Conservation (phyloP, 2,888 invertebrate species). For the Stenolophus ochropezus region DNA sequence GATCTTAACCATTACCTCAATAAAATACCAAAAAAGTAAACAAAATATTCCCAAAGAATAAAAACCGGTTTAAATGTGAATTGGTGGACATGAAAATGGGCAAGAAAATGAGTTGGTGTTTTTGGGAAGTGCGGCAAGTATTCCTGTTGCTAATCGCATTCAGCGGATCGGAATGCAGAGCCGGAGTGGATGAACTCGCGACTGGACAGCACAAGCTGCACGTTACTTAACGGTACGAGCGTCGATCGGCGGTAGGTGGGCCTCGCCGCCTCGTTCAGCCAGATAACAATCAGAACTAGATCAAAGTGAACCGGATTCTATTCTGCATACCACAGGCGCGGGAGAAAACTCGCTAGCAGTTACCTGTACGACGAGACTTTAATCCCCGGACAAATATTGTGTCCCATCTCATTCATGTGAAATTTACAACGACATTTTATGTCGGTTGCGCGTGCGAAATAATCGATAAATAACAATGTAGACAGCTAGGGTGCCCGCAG, state of each 20-base stretch:
- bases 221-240: constrained; percentile 56
- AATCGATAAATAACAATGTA: constrained; percentile 41
- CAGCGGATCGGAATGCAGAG: constrained; percentile 51
- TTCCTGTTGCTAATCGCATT: constrained; percentile 33
- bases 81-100: no score
- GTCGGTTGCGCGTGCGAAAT: constrained; percentile 35
- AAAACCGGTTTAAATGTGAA: no score
- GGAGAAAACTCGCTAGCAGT: constrained; percentile 38
- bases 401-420: constrained; percentile 1
- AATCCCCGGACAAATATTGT: no score
- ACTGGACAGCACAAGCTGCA: constrained; percentile 29
- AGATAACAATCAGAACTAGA: constrained; percentile 60
- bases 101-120: no score
- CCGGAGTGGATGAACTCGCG: constrained; percentile 56
- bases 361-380: no score
- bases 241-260: constrained; percentile 54
- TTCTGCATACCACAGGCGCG: constrained; percentile 55
- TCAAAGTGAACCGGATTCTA: constrained; percentile 60
- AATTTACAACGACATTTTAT: constrained; percentile 40
- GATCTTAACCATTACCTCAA: no score
- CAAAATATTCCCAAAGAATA: no score
- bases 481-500: constrained; percentile 30
- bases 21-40: no score
- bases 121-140: constrained; percentile 1
- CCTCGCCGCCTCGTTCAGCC: not conserved